phyloP scores from a whole-genome alignment of 1,140 invertebrate genomes.

The Ips typographus region DNA sequence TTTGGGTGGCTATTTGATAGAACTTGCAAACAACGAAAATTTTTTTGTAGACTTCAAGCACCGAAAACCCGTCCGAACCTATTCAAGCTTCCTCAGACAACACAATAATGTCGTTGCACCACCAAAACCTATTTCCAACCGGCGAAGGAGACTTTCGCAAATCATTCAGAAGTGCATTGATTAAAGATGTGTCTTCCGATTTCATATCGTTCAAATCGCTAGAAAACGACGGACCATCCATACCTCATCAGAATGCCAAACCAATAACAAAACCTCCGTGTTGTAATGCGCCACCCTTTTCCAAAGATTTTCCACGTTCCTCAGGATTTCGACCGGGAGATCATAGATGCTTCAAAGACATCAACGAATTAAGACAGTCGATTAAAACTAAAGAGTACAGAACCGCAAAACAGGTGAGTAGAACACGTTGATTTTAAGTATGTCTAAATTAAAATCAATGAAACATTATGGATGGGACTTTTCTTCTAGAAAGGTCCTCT shows the following conservation, averaged over 20 bases:
- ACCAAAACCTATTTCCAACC: too few relatives aligned
- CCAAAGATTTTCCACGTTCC: not conserved
- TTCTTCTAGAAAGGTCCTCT: slow-evolving; percentile 25
- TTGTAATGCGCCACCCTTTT: not conserved
- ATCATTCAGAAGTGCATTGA: not conserved
- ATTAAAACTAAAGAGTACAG: slow-evolving; percentile 21
- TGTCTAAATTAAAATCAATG: not conserved
- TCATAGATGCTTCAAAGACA: slow-evolving; percentile 2
- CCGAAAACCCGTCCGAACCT: too few relatives aligned
- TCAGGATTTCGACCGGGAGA: not conserved
- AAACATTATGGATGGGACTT: not conserved
- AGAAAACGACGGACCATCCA: not conserved
- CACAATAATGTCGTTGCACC: too few relatives aligned
- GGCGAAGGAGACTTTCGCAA: slow-evolving; percentile 17
- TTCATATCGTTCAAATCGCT: slow-evolving; percentile 17
- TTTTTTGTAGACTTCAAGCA: too few relatives aligned
- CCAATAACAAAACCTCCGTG: too few relatives aligned
- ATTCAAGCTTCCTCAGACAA: too few relatives aligned
- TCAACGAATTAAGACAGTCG: slow-evolving; percentile 9
- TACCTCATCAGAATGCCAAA: not conserved
- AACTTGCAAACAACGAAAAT: too few relatives aligned
- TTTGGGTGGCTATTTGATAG: too few relatives aligned
- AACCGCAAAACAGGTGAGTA: slow-evolving; percentile 16
- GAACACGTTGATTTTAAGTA: not conserved
- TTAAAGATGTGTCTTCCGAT: not conserved